These are phyloP conservation scores for Slavum lentiscoides DNA, from an alignment of 2,888 invertebrate genomes.

Conservation along the genomic window DNA sequence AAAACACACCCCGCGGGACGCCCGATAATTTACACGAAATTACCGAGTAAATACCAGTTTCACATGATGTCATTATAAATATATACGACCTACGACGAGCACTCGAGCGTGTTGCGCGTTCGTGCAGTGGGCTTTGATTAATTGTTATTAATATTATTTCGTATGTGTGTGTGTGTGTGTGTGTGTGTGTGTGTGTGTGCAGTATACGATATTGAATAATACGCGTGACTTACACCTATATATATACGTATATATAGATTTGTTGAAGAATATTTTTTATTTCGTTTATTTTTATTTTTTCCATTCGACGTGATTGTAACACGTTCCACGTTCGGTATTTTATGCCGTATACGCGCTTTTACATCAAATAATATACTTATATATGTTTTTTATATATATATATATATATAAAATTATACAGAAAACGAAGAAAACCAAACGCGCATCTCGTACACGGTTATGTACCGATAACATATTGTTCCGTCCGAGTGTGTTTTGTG, in stretches of 20 bases:
- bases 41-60: constrained; percentile 52
- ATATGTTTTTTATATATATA: no score
- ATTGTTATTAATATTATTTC: constrained; percentile 48
- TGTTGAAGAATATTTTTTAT: background rate
- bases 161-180: background rate
- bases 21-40: constrained; percentile 53
- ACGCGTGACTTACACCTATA: constrained; percentile 26
- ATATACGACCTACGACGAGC: background rate
- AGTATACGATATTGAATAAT: constrained; percentile 44
- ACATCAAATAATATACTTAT: no score
- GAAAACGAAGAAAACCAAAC: no score
- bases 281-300: constrained; percentile 1
- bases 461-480: no score
- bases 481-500: no score
- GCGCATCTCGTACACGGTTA: no score
- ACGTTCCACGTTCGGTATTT: constrained; percentile 13
- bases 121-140: constrained; percentile 41
- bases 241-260: no score
- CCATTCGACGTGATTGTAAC: constrained; percentile 27
- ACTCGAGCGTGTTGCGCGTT: background rate
- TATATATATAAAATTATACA: background rate
- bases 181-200: background rate
- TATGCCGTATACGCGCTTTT: background rate
- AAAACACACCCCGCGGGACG: constrained; percentile 48
- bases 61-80: constrained; percentile 43